A percentile compares a stretch with the other conserved stretches of the same genome.
Evolutionary conservation across 92 coral and sea anemone genomes (phyloP).

Genomic region (Palythoa grandis): DNA sequence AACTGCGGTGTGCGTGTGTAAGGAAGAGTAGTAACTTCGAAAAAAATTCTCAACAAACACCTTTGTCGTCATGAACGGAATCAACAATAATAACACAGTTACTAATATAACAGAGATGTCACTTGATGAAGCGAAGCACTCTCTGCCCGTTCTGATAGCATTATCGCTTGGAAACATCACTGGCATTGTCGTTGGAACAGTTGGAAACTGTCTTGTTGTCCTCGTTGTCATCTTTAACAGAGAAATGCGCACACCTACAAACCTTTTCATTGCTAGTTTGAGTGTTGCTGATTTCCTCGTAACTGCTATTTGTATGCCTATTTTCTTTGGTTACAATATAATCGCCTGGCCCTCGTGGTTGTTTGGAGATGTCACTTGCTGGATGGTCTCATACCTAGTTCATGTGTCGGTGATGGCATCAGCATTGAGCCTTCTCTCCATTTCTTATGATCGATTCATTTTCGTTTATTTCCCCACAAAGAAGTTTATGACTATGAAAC

Average conservation of each 20-base stretch:
- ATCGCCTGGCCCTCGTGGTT: conserved; percentile 83
- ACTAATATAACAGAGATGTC: background rate
- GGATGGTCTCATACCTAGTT: conserved; percentile 68
- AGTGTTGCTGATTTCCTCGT: conserved; percentile 80
- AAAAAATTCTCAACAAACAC: background rate
- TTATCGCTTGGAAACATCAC: conserved; percentile 61
- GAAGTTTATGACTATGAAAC: conserved; percentile 51
- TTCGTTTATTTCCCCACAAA: conserved; percentile 75
- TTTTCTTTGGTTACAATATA: conserved; percentile 75
- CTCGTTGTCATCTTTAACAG: conserved; percentile 71
- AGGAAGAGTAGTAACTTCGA: background rate
- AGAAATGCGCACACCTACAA: conserved; percentile 74
- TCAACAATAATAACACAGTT: background rate
- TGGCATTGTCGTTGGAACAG: conserved; percentile 65
- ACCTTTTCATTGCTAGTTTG: conserved; percentile 75
- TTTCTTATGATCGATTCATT: conserved; percentile 77
- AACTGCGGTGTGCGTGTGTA: background rate
- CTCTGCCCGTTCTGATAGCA: conserved; percentile 27
- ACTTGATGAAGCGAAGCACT: background rate
- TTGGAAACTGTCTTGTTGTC: conserved; percentile 74
- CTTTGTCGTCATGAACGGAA: background rate
- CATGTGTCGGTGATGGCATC: conserved; percentile 89
- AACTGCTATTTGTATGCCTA: conserved; percentile 76
- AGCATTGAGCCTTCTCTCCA: conserved; percentile 73
- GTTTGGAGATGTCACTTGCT: conserved; percentile 69